Conservation (phyloP, 2,113 vertebrate genomes). For the Climacteris rufus region DNA sequence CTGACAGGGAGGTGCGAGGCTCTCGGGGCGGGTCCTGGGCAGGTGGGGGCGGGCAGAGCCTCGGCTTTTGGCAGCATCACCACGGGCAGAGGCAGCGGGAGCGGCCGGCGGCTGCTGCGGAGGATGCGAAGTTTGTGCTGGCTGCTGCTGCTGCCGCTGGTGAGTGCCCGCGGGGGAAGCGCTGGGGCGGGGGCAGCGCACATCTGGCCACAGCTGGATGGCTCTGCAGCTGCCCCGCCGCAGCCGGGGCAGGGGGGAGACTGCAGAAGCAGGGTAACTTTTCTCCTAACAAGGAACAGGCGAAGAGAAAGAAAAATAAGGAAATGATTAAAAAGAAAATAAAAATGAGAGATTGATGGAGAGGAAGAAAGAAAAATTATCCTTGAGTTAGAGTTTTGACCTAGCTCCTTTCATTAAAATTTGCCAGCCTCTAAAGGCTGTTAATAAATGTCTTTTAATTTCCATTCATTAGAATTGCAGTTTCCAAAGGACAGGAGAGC, state of each 20-base stretch:
- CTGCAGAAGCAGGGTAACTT: neutral
- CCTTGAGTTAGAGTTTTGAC: neutral
- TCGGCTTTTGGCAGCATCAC: neutral
- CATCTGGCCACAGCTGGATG: neutral
- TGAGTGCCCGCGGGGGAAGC: neutral
- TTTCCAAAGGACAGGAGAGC: neutral
- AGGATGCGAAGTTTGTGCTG: constrained; percentile 52
- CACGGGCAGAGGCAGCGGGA: neutral
- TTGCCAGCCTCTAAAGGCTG: neutral
- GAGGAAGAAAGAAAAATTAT: neutral
- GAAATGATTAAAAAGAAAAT: accelerated
- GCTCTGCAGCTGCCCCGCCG: neutral
- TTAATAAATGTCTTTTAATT: neutral
- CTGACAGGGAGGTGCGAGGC: neutral
- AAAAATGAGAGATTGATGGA: neutral
- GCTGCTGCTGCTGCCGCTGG: constrained; percentile 26
- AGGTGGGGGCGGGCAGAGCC: constrained; percentile 4
- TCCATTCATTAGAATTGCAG: neutral
- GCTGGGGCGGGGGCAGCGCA: neutral
- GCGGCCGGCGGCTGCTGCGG: neutral
- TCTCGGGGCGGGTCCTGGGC: constrained; percentile 33
- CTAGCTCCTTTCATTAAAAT: neutral
- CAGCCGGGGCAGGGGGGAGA: neutral
- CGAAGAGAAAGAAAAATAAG: neutral
- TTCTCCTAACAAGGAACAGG: accelerated